phyloP scores from a whole-genome alignment of 2,113 vertebrate species.

The Oncorhynchus kisutch region DNA sequence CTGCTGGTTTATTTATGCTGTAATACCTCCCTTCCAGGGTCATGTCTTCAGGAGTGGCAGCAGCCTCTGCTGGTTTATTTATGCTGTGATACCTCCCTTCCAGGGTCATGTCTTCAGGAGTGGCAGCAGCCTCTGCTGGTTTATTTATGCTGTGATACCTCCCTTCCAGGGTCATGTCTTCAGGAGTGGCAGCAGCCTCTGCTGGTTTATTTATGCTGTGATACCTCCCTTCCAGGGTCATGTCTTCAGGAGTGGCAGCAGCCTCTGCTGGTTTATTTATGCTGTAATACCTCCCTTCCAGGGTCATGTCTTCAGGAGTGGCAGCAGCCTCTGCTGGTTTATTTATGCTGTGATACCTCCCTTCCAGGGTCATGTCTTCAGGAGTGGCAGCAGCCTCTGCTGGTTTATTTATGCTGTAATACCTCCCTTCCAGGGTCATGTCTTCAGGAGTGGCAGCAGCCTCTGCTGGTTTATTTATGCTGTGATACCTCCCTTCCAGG shows the following conservation, averaged over 20 bases:
- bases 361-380: constrained; percentile 57
- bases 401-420: no score
- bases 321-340: constrained; percentile 11
- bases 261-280: no score
- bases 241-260: constrained; percentile 46
- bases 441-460: constrained; percentile 40
- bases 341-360: neutral
- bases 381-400: constrained; percentile 35
- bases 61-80: constrained; percentile 4
- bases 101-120: constrained; percentile 58
- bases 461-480: no score
- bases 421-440: constrained; percentile 52
- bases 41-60: constrained; percentile 49
- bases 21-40: constrained; percentile 38
- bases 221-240: constrained; percentile 45
- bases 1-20: no score
- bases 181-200: constrained; percentile 39
- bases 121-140: constrained; percentile 21
- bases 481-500: constrained; percentile 33
- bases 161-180: constrained; percentile 55
- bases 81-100: neutral
- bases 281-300: constrained; percentile 23
- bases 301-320: constrained; percentile 54
- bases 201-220: neutral
- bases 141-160: neutral